Conservation (phyloP, 1,140 invertebrate genomes). For the Cherax quadricarinatus region DNA sequence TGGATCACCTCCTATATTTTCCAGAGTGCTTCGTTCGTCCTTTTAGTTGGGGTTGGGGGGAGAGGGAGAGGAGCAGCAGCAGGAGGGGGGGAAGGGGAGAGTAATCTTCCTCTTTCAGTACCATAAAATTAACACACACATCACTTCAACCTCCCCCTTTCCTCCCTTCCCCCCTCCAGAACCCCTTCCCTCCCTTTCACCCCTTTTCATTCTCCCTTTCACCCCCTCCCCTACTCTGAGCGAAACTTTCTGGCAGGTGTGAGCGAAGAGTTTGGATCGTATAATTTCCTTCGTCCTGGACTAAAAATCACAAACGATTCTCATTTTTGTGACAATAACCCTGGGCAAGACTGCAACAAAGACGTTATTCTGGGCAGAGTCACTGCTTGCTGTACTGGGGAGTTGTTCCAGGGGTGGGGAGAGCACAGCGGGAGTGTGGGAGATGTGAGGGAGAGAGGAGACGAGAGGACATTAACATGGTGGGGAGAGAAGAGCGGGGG, state of each 20-base stretch:
- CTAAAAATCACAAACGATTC: conserved; percentile 45
- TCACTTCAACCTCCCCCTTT: background rate
- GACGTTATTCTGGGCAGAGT: conserved; percentile 22
- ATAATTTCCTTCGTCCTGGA: conserved; percentile 31
- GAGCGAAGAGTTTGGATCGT: background rate
- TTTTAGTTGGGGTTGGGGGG: too few relatives aligned
- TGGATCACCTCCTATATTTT: conserved; percentile 9
- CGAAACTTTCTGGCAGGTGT: background rate
- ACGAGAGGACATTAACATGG: too few relatives aligned
- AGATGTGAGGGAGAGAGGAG: too few relatives aligned
- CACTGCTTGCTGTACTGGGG: background rate
- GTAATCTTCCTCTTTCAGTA: background rate
- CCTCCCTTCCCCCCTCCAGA: background rate
- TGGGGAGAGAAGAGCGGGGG: too few relatives aligned
- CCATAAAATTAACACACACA: background rate
- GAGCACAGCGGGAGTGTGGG: background rate
- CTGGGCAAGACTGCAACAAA: conserved; percentile 21
- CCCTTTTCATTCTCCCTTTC: background rate
- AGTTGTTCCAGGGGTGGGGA: too few relatives aligned
- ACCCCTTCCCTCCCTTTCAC: background rate
- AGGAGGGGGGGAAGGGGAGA: too few relatives aligned
- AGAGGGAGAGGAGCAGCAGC: too few relatives aligned
- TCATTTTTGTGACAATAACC: conserved; percentile 46
- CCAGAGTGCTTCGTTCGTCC: background rate
- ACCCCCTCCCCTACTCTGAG: background rate